Evolutionary conservation across 2,113 vertebrate species (phyloP).

Genomic region (Ceuthmochares aereus): DNA sequence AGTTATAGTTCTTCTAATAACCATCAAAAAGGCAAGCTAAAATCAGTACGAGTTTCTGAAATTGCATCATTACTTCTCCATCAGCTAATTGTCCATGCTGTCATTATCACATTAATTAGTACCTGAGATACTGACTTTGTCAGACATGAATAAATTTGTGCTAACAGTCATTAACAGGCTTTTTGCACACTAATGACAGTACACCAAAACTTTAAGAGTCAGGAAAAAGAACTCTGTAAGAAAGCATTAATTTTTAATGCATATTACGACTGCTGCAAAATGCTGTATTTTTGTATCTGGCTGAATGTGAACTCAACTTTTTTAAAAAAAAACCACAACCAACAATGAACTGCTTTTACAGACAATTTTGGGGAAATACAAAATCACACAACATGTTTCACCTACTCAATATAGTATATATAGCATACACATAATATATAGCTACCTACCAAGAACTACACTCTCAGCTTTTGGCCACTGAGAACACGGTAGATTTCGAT

Average conservation of each 20-base stretch:
- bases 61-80: conserved; percentile 42
- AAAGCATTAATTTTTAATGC: conserved; percentile 5
- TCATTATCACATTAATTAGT: conserved; percentile 60
- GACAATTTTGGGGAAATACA: not conserved
- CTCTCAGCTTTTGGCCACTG: conserved; percentile 91
- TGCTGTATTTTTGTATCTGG: not conserved
- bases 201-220: conserved; percentile 5
- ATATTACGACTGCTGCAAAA: not conserved
- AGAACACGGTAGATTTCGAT: conserved; percentile 89
- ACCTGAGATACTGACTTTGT: conserved; percentile 49
- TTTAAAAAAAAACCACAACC: not conserved
- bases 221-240: not conserved
- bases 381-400: not conserved
- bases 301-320: not conserved
- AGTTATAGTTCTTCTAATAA: conserved; percentile 35
- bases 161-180: conserved; percentile 49
- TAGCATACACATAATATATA: not conserved
- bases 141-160: conserved; percentile 56
- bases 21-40: conserved; percentile 11
- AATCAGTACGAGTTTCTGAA: conserved; percentile 46
- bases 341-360: not conserved
- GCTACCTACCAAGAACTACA: conserved; percentile 88
- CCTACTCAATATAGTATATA: not conserved
- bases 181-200: conserved; percentile 37
- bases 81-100: conserved; percentile 59